These are phyloP conservation scores for Varecia variegata DNA, from an alignment of 2,797 vertebrate species.

Conservation along the genomic window DNA sequence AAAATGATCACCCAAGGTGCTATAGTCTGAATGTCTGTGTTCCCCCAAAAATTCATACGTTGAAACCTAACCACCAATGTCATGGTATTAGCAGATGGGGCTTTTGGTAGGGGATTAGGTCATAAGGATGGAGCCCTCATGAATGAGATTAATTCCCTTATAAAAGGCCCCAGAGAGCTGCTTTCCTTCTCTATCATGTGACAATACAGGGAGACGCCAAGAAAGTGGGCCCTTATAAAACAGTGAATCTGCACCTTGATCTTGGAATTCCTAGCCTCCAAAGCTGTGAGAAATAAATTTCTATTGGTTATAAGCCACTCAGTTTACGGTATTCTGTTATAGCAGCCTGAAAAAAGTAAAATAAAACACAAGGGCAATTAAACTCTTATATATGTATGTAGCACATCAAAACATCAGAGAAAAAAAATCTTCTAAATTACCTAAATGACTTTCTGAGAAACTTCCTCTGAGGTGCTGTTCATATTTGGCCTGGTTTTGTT, in stretches of 20 bases:
- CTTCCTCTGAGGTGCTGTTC: neutral
- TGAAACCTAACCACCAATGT: neutral
- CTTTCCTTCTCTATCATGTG: too few relatives aligned
- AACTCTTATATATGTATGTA: neutral
- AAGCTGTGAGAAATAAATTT: neutral
- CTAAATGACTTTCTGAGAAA: neutral
- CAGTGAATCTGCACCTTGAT: neutral
- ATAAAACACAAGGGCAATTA: neutral
- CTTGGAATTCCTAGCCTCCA: neutral
- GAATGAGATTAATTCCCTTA: neutral
- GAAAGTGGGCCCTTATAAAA: neutral
- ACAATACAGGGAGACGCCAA: neutral
- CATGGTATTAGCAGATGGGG: too few relatives aligned
- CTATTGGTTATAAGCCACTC: neutral
- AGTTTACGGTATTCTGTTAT: neutral
- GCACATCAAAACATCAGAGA: neutral
- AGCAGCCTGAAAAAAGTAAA: neutral
- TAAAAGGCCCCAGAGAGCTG: neutral
- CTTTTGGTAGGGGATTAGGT: neutral
- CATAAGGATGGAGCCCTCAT: neutral
- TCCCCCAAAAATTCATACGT: neutral
- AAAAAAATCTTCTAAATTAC: slow-evolving; percentile 13
- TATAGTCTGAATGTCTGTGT: neutral
- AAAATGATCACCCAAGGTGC: neutral
- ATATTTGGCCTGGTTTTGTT: slow-evolving; percentile 11